phyloP scores from a whole-genome alignment of 2,113 vertebrate species.

The Daboia siamensis region DNA sequence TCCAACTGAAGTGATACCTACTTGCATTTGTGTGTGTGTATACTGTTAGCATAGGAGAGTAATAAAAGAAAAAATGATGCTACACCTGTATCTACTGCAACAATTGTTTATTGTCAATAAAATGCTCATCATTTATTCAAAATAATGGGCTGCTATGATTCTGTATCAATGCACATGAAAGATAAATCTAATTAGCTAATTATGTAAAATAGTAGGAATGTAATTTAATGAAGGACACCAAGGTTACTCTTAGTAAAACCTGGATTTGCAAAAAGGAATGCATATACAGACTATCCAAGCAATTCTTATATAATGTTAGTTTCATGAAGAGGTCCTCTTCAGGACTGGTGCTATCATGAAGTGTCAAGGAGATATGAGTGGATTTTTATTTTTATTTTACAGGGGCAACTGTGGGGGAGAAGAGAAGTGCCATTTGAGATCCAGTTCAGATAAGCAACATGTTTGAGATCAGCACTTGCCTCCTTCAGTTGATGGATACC shows the following conservation, averaged over 20 bases:
- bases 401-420: not conserved
- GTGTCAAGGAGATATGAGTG: not conserved
- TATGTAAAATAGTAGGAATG: constrained; percentile 9
- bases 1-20: too few relatives aligned
- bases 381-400: not conserved
- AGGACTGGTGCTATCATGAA: not conserved
- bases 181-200: not conserved
- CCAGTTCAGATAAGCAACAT: not conserved
- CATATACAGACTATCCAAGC: not conserved
- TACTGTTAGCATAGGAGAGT: not conserved
- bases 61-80: not conserved
- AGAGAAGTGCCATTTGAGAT: not conserved
- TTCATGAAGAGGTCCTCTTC: too few relatives aligned
- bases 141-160: not conserved
- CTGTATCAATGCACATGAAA: not conserved
- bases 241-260: not conserved
- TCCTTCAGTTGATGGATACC: not conserved
- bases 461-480: not conserved
- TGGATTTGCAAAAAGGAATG: not conserved
- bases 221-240: not conserved
- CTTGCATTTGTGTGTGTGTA: too few relatives aligned
- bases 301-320: not conserved
- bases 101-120: not conserved
- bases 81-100: not conserved
- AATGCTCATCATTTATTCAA: not conserved